Base-by-base conservation (phyloP, 1,140 invertebrate species). In the Matsumurasca onukii region DNA sequence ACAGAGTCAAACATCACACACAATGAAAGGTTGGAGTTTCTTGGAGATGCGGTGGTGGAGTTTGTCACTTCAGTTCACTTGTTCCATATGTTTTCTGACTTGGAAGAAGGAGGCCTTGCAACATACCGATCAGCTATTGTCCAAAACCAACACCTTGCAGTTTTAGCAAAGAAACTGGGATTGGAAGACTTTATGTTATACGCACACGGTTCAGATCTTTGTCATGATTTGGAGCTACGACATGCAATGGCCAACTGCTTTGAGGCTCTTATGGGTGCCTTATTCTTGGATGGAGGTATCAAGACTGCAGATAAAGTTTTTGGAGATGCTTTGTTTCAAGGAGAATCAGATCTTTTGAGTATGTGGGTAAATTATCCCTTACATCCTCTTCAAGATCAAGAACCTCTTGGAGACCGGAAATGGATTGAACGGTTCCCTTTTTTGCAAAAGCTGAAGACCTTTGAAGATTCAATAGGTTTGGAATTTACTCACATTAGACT, bases 191-290 rank as follows among this genome's bases (percentile, higher is more conserved):
- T 89, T 76, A 98, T 99, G 93, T 78, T 99, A 2, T 99, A 98
- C 79, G 95, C 97, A 1, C 98, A 99, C 80, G 97, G 97, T 0
- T 97, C 95, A 3, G 98, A 99, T 82, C 82, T 99, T 30, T 99
- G 97, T 74, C 94, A 98, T 74, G 95, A 99, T 80, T 86, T 97
- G 48, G 97, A 98, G 77, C 82, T 99, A 68, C 80, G 89, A 22
- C 95, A 98, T 83, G 98, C 98, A 0, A 98, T 99, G 95, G 98
- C 98, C 5, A 99, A 99, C 82, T 98, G 97, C 77, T 99, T 99
- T 83, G 98, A 99, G 80, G 98, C 98, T 0, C 79, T 99, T 13
- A 97, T 99, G 93, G 97, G 95, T 13, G 95, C 97, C 0, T 81
- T 99, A 0, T 98, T 97, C 77, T 80, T 99, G 0, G 98, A 99